These are phyloP conservation scores for Ceriagrion tenellum DNA, from an alignment of 2,888 invertebrate genomes.

Conservation along the genomic window DNA sequence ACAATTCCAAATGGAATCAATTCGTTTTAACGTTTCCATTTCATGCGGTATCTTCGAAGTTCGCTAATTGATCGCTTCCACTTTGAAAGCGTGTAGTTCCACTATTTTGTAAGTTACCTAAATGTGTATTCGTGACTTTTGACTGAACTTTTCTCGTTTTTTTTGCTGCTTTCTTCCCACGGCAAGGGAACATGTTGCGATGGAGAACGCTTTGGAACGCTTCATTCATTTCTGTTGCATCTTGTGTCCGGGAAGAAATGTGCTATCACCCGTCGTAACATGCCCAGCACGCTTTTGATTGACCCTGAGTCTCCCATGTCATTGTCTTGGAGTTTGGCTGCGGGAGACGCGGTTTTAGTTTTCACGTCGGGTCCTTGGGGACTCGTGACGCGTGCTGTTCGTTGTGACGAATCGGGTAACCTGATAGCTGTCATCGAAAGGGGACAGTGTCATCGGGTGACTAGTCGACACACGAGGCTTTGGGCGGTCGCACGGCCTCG, in stretches of 20 bases:
- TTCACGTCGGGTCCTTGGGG: background rate
- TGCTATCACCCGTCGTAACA: background rate
- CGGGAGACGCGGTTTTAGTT: background rate
- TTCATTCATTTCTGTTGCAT: background rate
- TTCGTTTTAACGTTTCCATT: too few relatives aligned
- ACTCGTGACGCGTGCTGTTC: background rate
- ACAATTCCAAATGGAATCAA: too few relatives aligned
- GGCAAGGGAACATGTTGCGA: too few relatives aligned
- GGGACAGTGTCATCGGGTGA: background rate
- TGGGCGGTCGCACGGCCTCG: background rate
- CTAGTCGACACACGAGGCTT: too few relatives aligned
- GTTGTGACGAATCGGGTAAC: background rate
- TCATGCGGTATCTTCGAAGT: too few relatives aligned
- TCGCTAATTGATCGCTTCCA: too few relatives aligned
- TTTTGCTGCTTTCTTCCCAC: background rate
- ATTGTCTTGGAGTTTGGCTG: background rate
- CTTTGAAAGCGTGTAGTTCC: too few relatives aligned
- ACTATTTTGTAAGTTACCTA: too few relatives aligned
- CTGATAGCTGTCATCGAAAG: background rate
- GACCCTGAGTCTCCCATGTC: background rate
- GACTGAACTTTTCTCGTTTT: too few relatives aligned
- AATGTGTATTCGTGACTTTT: too few relatives aligned
- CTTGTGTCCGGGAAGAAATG: background rate
- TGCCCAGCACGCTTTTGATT: background rate
- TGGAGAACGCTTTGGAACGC: background rate